Conservation (phyloP, 2,113 vertebrate species). For the Corydoras sp. region DNA sequence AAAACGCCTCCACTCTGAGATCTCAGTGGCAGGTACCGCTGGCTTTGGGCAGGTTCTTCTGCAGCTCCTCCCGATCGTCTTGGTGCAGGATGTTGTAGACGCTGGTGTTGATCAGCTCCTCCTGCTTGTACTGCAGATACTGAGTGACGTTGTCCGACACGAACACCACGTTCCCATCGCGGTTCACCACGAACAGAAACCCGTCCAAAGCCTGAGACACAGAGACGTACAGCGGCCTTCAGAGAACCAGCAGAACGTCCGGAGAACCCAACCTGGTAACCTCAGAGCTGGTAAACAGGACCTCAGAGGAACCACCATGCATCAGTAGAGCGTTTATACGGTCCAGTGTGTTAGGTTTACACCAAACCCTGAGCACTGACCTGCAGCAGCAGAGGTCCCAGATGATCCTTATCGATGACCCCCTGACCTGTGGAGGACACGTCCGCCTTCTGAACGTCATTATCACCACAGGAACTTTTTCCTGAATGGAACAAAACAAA, state of each 20-base stretch:
- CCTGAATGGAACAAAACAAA: slow-evolving; percentile 60
- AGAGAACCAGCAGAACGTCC: background rate
- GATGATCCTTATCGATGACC: slow-evolving; percentile 96
- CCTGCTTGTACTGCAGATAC: slow-evolving; percentile 95
- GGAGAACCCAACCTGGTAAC: background rate
- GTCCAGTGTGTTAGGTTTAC: background rate
- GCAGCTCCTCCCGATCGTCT: slow-evolving; percentile 89
- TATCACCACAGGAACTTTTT: slow-evolving; percentile 82
- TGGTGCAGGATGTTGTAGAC: slow-evolving; percentile 93
- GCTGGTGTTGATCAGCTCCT: slow-evolving; percentile 93
- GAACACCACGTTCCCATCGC: slow-evolving; percentile 94
- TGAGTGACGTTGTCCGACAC: slow-evolving; percentile 98
- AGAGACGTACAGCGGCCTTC: background rate
- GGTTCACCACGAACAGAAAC: slow-evolving; percentile 96
- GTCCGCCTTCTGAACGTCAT: slow-evolving; percentile 97
- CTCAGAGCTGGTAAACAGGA: too few species aligned
- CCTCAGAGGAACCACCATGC: too few species aligned
- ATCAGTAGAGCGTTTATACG: too few species aligned
- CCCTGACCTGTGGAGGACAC: slow-evolving; percentile 96
- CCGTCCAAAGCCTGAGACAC: slow-evolving; percentile 83
- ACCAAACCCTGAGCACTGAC: slow-evolving; percentile 55
- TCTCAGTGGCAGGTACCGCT: slow-evolving; percentile 64
- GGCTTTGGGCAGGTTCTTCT: slow-evolving; percentile 92
- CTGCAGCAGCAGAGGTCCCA: slow-evolving; percentile 93
- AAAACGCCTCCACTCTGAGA: too few species aligned